A percentile compares a stretch with the other conserved stretches of the same genome.
Conservation (phyloP, 2,888 invertebrate genomes). For the Suillia variegata region DNA sequence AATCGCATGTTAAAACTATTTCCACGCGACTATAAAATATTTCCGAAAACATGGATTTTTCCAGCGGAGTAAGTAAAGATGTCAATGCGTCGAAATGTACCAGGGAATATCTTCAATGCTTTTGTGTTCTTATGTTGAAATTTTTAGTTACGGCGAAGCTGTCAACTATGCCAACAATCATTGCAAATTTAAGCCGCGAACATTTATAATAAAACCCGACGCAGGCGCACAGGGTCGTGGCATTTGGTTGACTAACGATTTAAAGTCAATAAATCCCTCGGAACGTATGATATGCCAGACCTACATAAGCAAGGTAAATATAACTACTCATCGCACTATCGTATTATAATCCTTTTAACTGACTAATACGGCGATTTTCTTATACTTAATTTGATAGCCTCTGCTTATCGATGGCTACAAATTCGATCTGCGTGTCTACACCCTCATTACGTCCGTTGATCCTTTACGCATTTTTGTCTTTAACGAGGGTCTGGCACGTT, state of each 20-base stretch:
- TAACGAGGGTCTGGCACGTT: slow-evolving; percentile 87
- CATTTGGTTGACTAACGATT: slow-evolving; percentile 82
- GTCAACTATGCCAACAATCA: slow-evolving; percentile 55
- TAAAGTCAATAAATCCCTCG: slow-evolving; percentile 73
- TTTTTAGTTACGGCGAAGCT: slow-evolving; percentile 71
- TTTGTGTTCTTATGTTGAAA: too few relatives aligned
- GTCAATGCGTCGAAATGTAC: not conserved
- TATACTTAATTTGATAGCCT: slow-evolving; percentile 64
- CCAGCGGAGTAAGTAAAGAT: slow-evolving; percentile 81
- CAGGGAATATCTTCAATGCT: not conserved
- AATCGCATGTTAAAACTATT: slow-evolving; percentile 88
- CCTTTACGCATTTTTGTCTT: slow-evolving; percentile 88
- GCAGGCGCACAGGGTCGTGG: slow-evolving; percentile 90
- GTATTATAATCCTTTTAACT: too few relatives aligned
- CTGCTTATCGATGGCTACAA: slow-evolving; percentile 90
- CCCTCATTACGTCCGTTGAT: slow-evolving; percentile 87
- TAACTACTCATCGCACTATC: too few relatives aligned
- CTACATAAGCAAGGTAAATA: slow-evolving; percentile 71
- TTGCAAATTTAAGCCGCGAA: slow-evolving; percentile 70
- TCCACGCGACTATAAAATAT: slow-evolving; percentile 89
- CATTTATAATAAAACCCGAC: slow-evolving; percentile 90
- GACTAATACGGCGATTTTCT: too few relatives aligned
- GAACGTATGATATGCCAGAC: slow-evolving; percentile 89
- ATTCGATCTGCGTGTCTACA: slow-evolving; percentile 89
- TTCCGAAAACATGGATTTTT: slow-evolving; percentile 92